Evolutionary conservation across 2,888 invertebrate species (phyloP).

Genomic region (Caradrina kadenii): DNA sequence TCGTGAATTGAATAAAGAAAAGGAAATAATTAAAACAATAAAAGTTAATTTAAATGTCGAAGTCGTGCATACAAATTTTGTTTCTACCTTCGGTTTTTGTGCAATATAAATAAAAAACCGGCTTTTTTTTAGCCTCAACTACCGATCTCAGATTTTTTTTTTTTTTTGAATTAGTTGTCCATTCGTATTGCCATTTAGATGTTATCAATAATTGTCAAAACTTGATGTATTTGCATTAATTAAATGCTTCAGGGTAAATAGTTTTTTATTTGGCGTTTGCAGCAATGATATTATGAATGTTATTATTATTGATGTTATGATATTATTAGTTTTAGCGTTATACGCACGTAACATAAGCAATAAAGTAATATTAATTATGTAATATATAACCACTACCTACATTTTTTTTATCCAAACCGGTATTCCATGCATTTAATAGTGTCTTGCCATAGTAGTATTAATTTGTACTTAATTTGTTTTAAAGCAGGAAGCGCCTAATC

Average conservation of each 20-base stretch:
- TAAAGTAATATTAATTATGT: neutral
- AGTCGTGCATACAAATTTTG: slow-evolving; percentile 36
- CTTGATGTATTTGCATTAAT: slow-evolving; percentile 15
- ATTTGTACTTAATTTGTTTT: slow-evolving; percentile 2
- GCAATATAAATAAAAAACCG: slow-evolving; percentile 16
- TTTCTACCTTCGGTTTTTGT: slow-evolving; percentile 45
- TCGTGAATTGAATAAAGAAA: slow-evolving; percentile 1
- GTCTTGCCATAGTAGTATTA: neutral
- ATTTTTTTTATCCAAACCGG: neutral
- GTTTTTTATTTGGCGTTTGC: slow-evolving; percentile 9
- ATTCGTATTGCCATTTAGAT: slow-evolving; percentile 38
- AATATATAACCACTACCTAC: neutral
- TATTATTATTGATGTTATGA: neutral
- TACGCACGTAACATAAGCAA: neutral
- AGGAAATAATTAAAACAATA: slow-evolving; percentile 14
- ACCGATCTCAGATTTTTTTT: slow-evolving; percentile 31
- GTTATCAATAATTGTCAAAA: slow-evolving; percentile 35
- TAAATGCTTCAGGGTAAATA: slow-evolving; percentile 9
- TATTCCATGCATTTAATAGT: neutral
- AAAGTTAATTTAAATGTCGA: slow-evolving; percentile 35
- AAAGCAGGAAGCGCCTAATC: slow-evolving; percentile 17
- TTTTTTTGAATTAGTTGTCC: slow-evolving; percentile 24
- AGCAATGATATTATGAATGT: neutral
- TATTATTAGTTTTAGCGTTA: neutral
- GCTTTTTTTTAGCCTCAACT: slow-evolving; percentile 6